These are phyloP conservation scores for Campopleginae sp. DNA, from an alignment of 2,888 invertebrate genomes.

Conservation along the genomic window DNA sequence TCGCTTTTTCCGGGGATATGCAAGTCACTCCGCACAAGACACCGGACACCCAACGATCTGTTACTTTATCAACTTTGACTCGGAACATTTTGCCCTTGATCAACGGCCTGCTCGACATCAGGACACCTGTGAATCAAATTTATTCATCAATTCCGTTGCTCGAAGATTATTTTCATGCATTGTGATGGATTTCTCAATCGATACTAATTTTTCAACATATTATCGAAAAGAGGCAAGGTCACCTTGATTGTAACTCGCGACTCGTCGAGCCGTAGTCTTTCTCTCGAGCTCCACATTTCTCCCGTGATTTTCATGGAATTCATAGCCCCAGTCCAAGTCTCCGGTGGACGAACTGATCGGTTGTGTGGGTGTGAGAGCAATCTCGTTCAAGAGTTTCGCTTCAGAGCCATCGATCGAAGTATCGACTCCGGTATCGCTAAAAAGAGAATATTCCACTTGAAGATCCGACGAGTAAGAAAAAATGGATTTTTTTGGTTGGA, in stretches of 20 bases:
- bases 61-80: conserved; percentile 89
- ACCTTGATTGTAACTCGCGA: conserved; percentile 94
- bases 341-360: conserved; percentile 72
- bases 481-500: not conserved
- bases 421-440: conserved; percentile 82
- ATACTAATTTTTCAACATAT: not conserved
- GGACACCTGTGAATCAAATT: conserved; percentile 84
- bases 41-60: conserved; percentile 91
- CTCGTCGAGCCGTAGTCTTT: conserved; percentile 89
- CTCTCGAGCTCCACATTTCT: conserved; percentile 91
- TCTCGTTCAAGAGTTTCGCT: conserved; percentile 79
- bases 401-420: conserved; percentile 81
- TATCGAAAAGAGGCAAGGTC: conserved; percentile 78
- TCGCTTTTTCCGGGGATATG: conserved; percentile 88
- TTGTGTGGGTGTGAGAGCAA: conserved; percentile 80
- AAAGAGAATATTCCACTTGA: conserved; percentile 22
- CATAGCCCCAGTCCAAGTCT: conserved; percentile 85
- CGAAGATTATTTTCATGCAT: not conserved
- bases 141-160: not conserved
- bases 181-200: not conserved
- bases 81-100: conserved; percentile 82
- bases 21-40: conserved; percentile 92
- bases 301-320: conserved; percentile 93
- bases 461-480: not conserved
- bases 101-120: conserved; percentile 82